Base-by-base conservation (phyloP, 2,888 invertebrate genomes). In the Pseudoips prasinana region DNA sequence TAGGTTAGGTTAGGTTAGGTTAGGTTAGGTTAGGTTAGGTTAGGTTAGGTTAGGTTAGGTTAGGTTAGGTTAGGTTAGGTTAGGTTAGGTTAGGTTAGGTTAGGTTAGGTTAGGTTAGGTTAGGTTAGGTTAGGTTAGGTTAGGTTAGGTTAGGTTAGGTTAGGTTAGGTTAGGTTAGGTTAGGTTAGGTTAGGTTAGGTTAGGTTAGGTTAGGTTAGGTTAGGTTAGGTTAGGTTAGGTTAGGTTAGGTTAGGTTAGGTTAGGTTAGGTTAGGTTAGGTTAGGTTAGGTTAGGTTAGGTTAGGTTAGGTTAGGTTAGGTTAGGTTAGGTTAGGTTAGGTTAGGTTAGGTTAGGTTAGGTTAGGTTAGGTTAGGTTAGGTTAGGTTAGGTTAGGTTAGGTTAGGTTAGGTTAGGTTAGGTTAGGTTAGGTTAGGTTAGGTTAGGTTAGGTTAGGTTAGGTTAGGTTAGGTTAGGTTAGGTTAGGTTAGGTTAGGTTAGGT, bases 361-460 rank as follows among this genome's bases (percentile, higher is more conserved):
- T 20, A 20, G 28, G 20, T 20, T 20, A 20, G 38, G 32, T 38
- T 32, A 32, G 32, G 38, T 38, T 32, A 32, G 32, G 38, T 38
- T 38, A 32, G 38, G 38, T 38, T 38, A 28, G 38, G 32, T 38
- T 38, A 32, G 38, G 28, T 33, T 28, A 33, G 28, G 33, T 33
- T 33, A 33, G 33, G 33, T 28, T 45, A 34, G 30, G 24, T 30
- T 24, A 30, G 24, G 30, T 30, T 30, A 42, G 46, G 43, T 46
- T 46, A 40, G 42, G 42, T 42, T 42, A 46, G 42, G 46, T 42
- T 46, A 39, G 42, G 41, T 46, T 20, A 20, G 20, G 20, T 30
- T 24, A 30, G 24, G 30, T 30, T 30, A 45, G 30, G 30, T 30
- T 30, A 24, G 30, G 24, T 30, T 30, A 24, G 24, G 30, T 39